Base-by-base conservation (phyloP, 2,888 invertebrate genomes). In the Sialis fuliginosa region DNA sequence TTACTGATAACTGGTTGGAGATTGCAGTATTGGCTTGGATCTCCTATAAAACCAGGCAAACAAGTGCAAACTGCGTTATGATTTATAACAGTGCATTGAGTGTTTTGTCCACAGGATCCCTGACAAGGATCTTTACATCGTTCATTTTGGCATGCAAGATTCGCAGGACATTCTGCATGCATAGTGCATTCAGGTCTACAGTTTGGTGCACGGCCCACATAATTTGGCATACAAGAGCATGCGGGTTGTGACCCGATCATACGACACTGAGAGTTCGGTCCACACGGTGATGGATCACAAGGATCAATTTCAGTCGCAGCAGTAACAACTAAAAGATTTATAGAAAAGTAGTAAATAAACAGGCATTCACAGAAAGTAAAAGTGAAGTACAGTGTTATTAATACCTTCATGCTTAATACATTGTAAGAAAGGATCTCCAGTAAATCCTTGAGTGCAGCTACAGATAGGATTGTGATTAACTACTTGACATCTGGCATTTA, bases 171-270 rank as follows among this genome's bases (percentile, higher is more conserved):
- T 63, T 89, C 89, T 6, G 82, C 77, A 57, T 81, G 76, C 51
- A 79, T 79, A 4, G 78, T 78, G 60, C 88, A 88, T 64, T 88
- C 87, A 1, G 89, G 86, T 56, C 87, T 72, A 59, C 89, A 90
- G 58, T 85, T 86, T 32, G 88, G 88, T 45, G 90, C 84, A 54
- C 87, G 75, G 50, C 90, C 90, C 44, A 87, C 74, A 59, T 80
- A 88, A 59, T 86, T 82, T 31, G 77, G 70, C 53, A 81, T 66
- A 62, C 88, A 89, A 42, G 87, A 86, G 60, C 88, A 88, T 44
- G 87, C 87, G n/a, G 86, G 80, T 64, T 86, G 83, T 49, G 79
- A 76, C 47, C 84, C 82, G 52, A 87, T 79, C 42, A 83, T 75
- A 52, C 81, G 76, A 60, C 88, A 88, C 60, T 84, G 79, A 5